phyloP scores from a whole-genome alignment of 2,113 vertebrate genomes.

The Actenoides hombroni region DNA sequence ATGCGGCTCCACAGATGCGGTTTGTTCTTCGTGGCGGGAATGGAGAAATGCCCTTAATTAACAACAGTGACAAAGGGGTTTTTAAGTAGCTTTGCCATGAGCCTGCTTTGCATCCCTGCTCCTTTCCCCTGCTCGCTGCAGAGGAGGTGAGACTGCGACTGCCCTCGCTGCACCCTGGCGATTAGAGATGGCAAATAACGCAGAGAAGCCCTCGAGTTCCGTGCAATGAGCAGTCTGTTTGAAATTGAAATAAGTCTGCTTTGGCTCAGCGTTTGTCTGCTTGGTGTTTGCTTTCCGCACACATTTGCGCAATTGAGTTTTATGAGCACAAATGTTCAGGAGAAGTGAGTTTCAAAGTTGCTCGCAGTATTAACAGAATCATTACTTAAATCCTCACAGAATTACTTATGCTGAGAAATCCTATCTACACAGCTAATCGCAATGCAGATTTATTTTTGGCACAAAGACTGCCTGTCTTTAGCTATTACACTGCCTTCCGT shows the following conservation, averaged over 20 bases:
- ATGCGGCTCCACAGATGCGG: background rate
- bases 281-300: background rate
- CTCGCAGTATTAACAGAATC: background rate
- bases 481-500: background rate
- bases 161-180: background rate
- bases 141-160: background rate
- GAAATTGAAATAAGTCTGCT: background rate
- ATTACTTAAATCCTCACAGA: constrained; percentile 13
- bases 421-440: background rate
- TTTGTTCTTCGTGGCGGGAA: background rate
- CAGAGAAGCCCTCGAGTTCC: background rate
- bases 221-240: background rate
- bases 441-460: background rate
- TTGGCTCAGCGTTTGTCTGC: background rate
- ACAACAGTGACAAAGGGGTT: background rate
- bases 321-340: background rate
- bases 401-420: constrained; percentile 14
- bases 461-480: background rate
- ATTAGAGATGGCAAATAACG: background rate
- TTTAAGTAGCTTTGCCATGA: background rate
- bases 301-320: background rate
- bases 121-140: background rate
- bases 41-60: background rate
- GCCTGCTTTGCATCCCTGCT: background rate
- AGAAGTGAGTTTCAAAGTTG: constrained; percentile 3